Percentiles rank a stretch among this genome's conserved stretches.
Evolutionary conservation across 2,113 vertebrate genomes (phyloP).

Genomic region (Junco hyemalis): DNA sequence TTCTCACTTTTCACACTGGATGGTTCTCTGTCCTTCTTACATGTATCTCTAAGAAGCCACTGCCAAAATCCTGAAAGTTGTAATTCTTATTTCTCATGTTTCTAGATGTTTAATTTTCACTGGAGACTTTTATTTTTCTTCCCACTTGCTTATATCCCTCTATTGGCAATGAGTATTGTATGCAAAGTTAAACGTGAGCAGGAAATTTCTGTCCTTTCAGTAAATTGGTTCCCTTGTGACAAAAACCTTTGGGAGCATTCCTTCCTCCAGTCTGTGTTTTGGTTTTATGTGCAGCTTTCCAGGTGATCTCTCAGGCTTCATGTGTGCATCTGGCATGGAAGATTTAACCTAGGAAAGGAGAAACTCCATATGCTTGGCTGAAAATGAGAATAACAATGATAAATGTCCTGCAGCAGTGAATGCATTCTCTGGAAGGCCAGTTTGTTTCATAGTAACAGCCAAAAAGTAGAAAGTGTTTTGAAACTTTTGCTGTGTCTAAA

Average conservation of each 20-base stretch:
- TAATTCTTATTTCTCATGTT: not conserved
- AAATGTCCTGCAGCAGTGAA: not conserved
- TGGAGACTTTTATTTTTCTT: not conserved
- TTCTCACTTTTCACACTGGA: not conserved
- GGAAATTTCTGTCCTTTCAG: not conserved
- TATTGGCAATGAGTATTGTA: not conserved
- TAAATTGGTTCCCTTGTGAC: not conserved
- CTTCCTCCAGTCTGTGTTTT: not conserved
- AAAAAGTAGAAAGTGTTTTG: not conserved
- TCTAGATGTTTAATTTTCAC: not conserved
- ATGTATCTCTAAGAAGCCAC: not conserved
- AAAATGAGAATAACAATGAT: not conserved
- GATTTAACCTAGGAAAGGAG: not conserved
- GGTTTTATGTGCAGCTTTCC: not conserved
- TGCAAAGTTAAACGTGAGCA: not conserved
- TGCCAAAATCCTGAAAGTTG: not conserved
- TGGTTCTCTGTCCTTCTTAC: not conserved
- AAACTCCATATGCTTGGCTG: not conserved
- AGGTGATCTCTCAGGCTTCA: not conserved
- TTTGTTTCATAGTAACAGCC: not conserved
- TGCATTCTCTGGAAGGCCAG: not conserved
- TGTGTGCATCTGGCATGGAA: not conserved
- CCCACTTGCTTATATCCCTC: not conserved
- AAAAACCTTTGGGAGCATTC: not conserved
- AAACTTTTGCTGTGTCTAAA: not conserved